phyloP scores from a whole-genome alignment of 2,888 invertebrate genomes.

The Tyria jacobaeae region DNA sequence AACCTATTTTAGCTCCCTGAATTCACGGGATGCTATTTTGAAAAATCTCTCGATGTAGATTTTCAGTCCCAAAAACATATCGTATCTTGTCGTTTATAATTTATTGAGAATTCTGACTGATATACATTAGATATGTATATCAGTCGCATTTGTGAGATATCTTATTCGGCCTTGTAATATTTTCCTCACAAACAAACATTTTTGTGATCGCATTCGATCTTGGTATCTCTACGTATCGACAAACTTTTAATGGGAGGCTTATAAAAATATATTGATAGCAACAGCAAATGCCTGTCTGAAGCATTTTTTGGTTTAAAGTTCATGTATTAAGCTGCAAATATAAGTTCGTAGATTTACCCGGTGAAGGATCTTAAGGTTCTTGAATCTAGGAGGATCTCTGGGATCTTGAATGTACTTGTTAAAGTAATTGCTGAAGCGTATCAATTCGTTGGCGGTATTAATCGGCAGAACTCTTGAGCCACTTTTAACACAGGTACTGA shows the following conservation, averaged over 20 bases:
- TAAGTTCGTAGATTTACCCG: neutral
- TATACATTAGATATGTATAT: too few species aligned
- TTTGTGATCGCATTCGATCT: neutral
- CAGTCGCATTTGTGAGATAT: neutral
- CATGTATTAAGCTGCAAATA: neutral
- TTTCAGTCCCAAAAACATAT: neutral
- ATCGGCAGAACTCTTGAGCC: neutral
- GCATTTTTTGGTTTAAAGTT: neutral
- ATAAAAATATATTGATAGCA: too few species aligned
- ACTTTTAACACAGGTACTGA: slow-evolving; percentile 2
- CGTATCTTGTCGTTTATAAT: neutral
- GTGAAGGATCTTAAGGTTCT: neutral
- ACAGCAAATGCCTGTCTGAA: neutral
- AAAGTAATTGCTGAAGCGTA: slow-evolving; percentile 1
- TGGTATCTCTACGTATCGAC: neutral
- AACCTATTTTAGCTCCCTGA: neutral
- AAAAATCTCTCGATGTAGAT: neutral
- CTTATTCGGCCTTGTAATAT: neutral
- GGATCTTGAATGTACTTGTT: neutral
- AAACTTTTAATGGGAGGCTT: neutral
- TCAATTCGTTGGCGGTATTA: neutral
- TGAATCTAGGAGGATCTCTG: too few species aligned
- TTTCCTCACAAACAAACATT: neutral
- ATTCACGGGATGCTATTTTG: neutral
- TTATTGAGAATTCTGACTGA: neutral